A percentile compares a stretch with the other conserved stretches of the same genome.
phyloP scores from a whole-genome alignment of 2,888 invertebrate species.

The Stictocephala bisonia region DNA sequence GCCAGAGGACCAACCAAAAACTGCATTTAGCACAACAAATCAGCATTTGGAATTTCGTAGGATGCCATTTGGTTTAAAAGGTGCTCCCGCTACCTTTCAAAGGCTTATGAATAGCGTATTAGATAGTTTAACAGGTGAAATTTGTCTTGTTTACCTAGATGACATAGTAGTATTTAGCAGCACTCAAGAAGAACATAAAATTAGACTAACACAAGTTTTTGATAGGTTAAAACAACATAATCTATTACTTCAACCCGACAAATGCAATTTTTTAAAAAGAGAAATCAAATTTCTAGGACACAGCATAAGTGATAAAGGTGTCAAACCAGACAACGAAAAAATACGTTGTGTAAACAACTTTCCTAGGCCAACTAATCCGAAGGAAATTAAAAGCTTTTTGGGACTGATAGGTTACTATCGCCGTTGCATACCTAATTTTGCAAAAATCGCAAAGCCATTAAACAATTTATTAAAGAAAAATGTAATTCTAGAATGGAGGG shows the following conservation, averaged over 20 bases:
- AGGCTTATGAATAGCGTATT: constrained; percentile 59
- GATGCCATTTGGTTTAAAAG: constrained; percentile 61
- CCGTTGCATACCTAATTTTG: no score
- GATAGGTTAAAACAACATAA: constrained; percentile 11
- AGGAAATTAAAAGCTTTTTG: no score
- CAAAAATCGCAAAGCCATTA: no score
- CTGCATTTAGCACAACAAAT: constrained; percentile 60
- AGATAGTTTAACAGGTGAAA: constrained; percentile 51
- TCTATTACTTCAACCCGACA: background rate
- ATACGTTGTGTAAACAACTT: no score
- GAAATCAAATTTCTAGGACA: constrained; percentile 29
- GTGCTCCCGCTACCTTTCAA: constrained; percentile 60
- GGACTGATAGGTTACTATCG: no score
- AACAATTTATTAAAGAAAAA: no score
- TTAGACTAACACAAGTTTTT: constrained; percentile 15
- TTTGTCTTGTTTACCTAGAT: constrained; percentile 34
- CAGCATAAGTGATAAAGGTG: background rate
- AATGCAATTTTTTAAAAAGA: background rate
- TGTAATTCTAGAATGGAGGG: no score
- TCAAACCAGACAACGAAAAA: constrained; percentile 20
- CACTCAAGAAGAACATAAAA: constrained; percentile 18
- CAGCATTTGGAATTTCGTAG: constrained; percentile 59
- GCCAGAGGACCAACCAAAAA: constrained; percentile 58
- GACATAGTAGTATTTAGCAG: constrained; percentile 32
- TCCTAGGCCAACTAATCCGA: no score